Evolutionary conservation across 2,113 vertebrate species (phyloP), one percentile per base, ranked within the genome.

Genomic region (Stictonetta naevosa): DNA sequence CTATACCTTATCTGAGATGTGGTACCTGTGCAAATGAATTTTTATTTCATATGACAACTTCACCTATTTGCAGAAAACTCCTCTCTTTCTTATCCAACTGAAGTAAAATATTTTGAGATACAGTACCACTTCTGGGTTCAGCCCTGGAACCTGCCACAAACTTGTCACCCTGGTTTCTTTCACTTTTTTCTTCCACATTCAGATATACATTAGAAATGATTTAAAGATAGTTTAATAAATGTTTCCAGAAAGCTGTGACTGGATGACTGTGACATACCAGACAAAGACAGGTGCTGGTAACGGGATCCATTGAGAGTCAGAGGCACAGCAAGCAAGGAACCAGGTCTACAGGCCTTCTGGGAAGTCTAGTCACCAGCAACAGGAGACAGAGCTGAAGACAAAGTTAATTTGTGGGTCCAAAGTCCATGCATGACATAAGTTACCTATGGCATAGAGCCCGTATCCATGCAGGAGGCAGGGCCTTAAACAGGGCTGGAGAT

Each of bases 261-360:
- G 21, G 68, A 68, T 81, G 38, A 60, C 26, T 42, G 29, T 18
- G 75, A 48, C 6, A 18, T 8, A 58, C 28, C 67, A 88, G 80
- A 29, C 16, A 75, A 31, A 81, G 13, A 13, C 38, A 67, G 42
- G 23, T 40, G 36, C 67, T 59, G 75, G 17, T 52, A 59, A 46
- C 2, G 1, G 15, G 20, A 7, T 63, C n/a, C 25, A 9, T 38
- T 46, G 58, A 13, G 15, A 34, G 5, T 3, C 5, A 2, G 13
- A 80, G 36, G 46, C 48, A 40, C 63, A 44, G 12, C 26, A 20
- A 1, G 1, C 21, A 10, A 8, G 3, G 40, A 38, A 48, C 11
- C 11, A 53, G 52, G 28, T 59, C 40, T n/a, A 18, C 22, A 5
- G 7, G 85, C 40, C 48, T 63, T 79, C 71, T 50, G 29, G n/a